Percentiles rank a stretch among this genome's conserved stretches.
Evolutionary conservation across 2,797 vertebrate species (phyloP).

Genomic region (Picus viridis): DNA sequence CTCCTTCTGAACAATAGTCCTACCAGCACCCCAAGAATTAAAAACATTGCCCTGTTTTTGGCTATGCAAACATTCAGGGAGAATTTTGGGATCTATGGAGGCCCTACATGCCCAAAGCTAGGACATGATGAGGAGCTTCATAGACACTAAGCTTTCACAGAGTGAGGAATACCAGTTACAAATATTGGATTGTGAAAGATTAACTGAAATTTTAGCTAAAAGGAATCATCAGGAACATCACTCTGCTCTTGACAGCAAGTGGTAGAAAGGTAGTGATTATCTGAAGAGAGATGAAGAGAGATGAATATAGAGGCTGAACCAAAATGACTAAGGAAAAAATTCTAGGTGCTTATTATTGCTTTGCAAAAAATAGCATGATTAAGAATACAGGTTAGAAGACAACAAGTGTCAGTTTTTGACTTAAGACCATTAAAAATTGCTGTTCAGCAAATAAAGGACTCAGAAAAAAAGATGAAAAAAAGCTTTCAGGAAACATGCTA

Average conservation of each 20-base stretch:
- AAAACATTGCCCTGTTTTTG: not conserved
- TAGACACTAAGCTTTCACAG: not conserved
- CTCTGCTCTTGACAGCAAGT: not conserved
- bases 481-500: not conserved
- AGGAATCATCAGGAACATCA: not conserved
- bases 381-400: not conserved
- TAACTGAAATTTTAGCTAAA: not conserved
- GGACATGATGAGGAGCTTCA: not conserved
- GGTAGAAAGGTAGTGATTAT: slow-evolving; percentile 6
- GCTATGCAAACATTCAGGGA: not conserved
- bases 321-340: not conserved
- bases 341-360: slow-evolving; percentile 29
- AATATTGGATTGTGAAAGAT: not conserved
- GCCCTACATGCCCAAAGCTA: not conserved
- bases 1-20: not conserved
- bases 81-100: not conserved
- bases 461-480: not conserved
- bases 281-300: not conserved
- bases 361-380: not conserved
- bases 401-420: not conserved
- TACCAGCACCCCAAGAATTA: not conserved
- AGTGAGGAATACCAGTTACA: not conserved
- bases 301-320: not conserved
- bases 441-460: not conserved
- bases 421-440: not conserved